Evolutionary conservation across 1,140 invertebrate species (phyloP), one percentile per base, ranked within the genome.

Genomic region (Dinoponera quadriceps): DNA sequence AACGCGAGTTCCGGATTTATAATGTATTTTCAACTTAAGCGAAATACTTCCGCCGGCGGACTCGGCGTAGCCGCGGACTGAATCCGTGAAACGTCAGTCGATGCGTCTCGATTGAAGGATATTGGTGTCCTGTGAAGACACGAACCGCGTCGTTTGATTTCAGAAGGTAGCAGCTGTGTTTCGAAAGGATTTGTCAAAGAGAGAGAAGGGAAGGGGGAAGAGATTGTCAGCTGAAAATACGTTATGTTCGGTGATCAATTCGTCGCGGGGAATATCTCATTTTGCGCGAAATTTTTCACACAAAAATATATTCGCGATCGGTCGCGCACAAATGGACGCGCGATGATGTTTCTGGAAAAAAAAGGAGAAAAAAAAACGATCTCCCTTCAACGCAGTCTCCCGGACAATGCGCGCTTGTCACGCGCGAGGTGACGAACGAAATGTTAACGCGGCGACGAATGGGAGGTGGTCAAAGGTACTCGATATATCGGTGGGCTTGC

Each of bases 11-110:
- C 27, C 54, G 33, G 48, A 69, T 80, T 71, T 71, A 69, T 69
- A 80, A 57, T n/a, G 16, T 33, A 71, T 80, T 80, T n/a, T 80
- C 38, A 78, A 57, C 65, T 80, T 57, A 3, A 16, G 16, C 44
- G 44, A 69, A n/a, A 69, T 59, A 57, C 51, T 44, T 55, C 55
- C 20, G 48, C 25, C 38, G 62, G 38, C 20, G n/a, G 33, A 44
- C 63, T 65, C n/a, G n/a, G 33, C 33, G 29, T 44, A 44, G 9
- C 38, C 51, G 22, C 44, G 49, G n/a, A 55, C 48, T 66, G 38
- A 55, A 68, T 78, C 33, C 44, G 54, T 4, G 57, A 7, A 22
- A n/a, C n/a, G n/a, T n/a, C n/a, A n/a, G n/a, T n/a, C n/a, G n/a
- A n/a, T n/a, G n/a, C n/a, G n/a, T n/a, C n/a, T n/a, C n/a, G n/a